Evolutionary conservation across 1,140 invertebrate species (phyloP), one percentile per base, ranked within the genome.

Genomic region (Elymnias hypermnestra): DNA sequence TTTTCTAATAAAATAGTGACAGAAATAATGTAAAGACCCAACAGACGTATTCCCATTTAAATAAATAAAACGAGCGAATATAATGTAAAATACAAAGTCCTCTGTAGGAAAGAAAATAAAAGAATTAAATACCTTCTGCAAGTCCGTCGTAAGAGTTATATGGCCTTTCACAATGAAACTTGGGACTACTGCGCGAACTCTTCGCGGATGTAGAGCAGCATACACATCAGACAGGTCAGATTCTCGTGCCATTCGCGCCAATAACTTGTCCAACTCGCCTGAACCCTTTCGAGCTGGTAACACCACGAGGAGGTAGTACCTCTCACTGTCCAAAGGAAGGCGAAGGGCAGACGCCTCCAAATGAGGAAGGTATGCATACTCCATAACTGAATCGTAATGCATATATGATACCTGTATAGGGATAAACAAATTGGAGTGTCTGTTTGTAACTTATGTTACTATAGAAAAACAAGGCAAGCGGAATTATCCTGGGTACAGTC

Each of bases 131-230:
- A 94, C 93, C 89, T 92, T 91, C 79, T 94, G 92, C 29, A 95
- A 82, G 73, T 92, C 91, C 35, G 92, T 89, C 10, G 93, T 94
- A 28, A 95, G 81, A 28, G 90, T 91, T 36, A 94, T 90, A 57
- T 92, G 93, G 31, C 93, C 93, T 46, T 92, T 90, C 1, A 94
- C 84, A 69, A 89, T 92, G 67, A 95, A 94, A 53, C 92, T 92
- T 0, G 94, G 94, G 49, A 95, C 91, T 3, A 90, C 89, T 0
- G 92, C 92, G 52, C 89, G 89, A 2, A 94, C 91, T 73, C 91
- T 90, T 8, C 90, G 90, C 0, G 90, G 89, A 38, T 89, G 88
- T 18, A 95, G 78, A 44, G 90, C 88, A 7, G 88, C 87, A 38
- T 93, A 88, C 31, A 95, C 89, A 33, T 90, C 73, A 2, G 91